Evolutionary conservation across 2,797 vertebrate genomes (phyloP), one percentile per base, ranked within the genome.

Genomic region (Phataginus tricuspis): DNA sequence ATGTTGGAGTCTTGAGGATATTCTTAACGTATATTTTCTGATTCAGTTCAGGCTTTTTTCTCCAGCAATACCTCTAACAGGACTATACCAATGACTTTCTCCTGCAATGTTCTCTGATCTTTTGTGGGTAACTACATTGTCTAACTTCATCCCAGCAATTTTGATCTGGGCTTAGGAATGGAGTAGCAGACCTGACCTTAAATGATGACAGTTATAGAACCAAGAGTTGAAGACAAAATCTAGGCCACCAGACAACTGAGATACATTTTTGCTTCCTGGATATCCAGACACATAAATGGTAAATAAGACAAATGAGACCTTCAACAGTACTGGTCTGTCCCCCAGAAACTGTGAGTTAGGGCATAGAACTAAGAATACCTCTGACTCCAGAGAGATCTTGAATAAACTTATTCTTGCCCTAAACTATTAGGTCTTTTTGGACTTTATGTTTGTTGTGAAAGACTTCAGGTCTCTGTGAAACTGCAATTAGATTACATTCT

Each of bases 251-350:
- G 31, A 7, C 25, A 14, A 1, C 2, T 4, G 31, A 7, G 27
- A 23, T 5, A 19, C 3, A 0, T 0, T 23, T 6, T 11, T 25
- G 9, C 1, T 9, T 63, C 51, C 27, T 11, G 2, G 2, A 19
- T 25, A 10, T 21, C 2, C 19, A 31, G 51, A 23, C 11, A 3
- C 27, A 4, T 59, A 21, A 63, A 49, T 31, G 3, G 39, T 13
- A 29, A 83, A 37, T 39, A 31, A 55, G 68, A 84, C 66, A 6
- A 42, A 1, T 37, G 23, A 11, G 45, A 21, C 2, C 11, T 7
- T n/a, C 3, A 11, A 1, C 16, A 16, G 4, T 12, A 25, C 37
- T 21, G 0, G 1, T 61, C 5, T 53, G 31, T 11, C 66, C n/a
- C 4, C 12, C 29, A 66, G 18, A 4, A 57, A 25, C 5, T 53